phyloP scores from a whole-genome alignment of 1,140 invertebrate species.

The Hirudo medicinalis region DNA sequence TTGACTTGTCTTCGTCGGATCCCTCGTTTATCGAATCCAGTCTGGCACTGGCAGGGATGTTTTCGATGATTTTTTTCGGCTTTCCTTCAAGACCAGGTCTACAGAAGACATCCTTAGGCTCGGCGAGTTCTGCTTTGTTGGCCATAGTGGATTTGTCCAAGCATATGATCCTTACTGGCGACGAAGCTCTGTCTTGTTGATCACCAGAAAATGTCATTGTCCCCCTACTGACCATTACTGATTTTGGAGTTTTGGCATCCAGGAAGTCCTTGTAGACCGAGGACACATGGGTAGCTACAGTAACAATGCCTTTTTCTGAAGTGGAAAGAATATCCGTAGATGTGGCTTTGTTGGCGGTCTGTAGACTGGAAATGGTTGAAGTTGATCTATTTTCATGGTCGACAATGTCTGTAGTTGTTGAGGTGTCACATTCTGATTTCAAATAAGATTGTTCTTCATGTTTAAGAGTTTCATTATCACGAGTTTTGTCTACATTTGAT shows the following conservation, averaged over 20 bases:
- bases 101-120: conserved; percentile 17
- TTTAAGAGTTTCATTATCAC: neutral
- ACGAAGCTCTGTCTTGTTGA: conserved; percentile 14
- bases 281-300: neutral
- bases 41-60: neutral
- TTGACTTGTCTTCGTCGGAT: conserved; percentile 10
- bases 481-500: neutral
- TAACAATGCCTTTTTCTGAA: neutral
- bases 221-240: neutral
- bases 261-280: neutral
- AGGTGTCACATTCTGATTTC: neutral
- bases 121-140: conserved; percentile 17
- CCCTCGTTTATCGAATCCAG: conserved; percentile 20
- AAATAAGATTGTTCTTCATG: neutral
- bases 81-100: neutral
- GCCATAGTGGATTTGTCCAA: conserved; percentile 17
- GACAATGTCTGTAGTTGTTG: neutral
- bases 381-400: neutral
- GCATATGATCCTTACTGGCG: conserved; percentile 12
- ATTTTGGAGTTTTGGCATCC: conserved; percentile 2
- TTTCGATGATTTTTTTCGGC: neutral
- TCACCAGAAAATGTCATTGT: neutral
- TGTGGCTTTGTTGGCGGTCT: neutral
- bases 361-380: neutral
- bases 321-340: too few species aligned